Conservation (phyloP, 2,888 invertebrate species). For the Herminia tarsipennalis region DNA sequence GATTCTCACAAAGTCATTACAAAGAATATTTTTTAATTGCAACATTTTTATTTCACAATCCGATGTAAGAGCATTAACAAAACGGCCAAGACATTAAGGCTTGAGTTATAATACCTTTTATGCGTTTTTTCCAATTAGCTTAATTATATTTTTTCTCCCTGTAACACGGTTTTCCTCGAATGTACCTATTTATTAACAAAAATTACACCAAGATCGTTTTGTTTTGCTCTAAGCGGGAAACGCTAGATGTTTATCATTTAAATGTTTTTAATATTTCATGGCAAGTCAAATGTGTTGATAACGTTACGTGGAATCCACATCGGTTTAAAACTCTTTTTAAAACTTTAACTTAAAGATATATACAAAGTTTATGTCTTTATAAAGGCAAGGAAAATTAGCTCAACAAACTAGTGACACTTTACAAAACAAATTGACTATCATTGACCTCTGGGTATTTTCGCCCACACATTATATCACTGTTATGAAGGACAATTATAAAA, state of each 20-base stretch:
- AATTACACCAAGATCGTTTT: slow-evolving; percentile 24
- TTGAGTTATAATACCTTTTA: slow-evolving; percentile 64
- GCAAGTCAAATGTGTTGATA: too few relatives aligned
- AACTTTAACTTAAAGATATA: background rate
- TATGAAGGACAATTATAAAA: too few relatives aligned
- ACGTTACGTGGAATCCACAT: background rate
- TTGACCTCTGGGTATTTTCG: too few relatives aligned
- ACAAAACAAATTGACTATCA: too few relatives aligned
- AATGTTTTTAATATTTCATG: slow-evolving; percentile 8
- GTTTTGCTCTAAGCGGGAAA: slow-evolving; percentile 13
- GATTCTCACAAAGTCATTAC: slow-evolving; percentile 21
- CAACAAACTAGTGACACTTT: too few relatives aligned
- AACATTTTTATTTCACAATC: slow-evolving; percentile 54
- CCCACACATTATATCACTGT: too few relatives aligned
- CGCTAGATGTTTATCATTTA: slow-evolving; percentile 18
- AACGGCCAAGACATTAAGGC: slow-evolving; percentile 64
- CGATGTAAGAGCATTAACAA: slow-evolving; percentile 64
- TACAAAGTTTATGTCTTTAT: too few relatives aligned
- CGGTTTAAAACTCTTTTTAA: background rate
- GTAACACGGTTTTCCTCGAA: slow-evolving; percentile 36
- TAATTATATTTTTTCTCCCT: slow-evolving; percentile 68
- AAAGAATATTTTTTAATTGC: slow-evolving; percentile 70
- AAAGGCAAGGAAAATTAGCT: too few relatives aligned
- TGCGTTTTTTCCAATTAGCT: slow-evolving; percentile 73
- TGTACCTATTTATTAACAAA: slow-evolving; percentile 30